Conservation (phyloP, 2,888 invertebrate genomes). For the Sesia bembeciformis region DNA sequence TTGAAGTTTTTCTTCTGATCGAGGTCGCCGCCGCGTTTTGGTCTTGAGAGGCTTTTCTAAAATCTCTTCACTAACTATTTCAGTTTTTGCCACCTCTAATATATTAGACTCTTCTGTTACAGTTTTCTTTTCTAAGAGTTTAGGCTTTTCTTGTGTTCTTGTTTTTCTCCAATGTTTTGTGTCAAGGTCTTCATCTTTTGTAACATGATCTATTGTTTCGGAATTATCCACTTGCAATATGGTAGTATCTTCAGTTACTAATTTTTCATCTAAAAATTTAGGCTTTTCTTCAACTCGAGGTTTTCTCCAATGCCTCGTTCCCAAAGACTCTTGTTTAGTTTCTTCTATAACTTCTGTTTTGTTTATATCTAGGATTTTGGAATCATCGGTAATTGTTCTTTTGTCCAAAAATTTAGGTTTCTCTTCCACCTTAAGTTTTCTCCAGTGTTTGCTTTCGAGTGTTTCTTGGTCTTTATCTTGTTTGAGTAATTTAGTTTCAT, state of each 20-base stretch:
- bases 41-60: constrained; percentile 7
- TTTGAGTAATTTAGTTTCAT: constrained; percentile 5
- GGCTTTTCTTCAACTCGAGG: constrained; percentile 15
- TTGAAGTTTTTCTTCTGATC: constrained; percentile 10
- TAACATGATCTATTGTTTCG: not conserved
- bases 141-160: constrained; percentile 7
- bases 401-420: constrained; percentile 2
- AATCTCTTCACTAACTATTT: constrained; percentile 4
- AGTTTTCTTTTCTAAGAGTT: constrained; percentile 17
- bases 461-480: constrained; percentile 3
- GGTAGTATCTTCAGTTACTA: constrained; percentile 8
- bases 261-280: constrained; percentile 2
- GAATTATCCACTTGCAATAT: constrained; percentile 2
- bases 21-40: constrained; percentile 12
- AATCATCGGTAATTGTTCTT: constrained; percentile 3
- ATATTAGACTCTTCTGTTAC: constrained; percentile 57
- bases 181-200: constrained; percentile 3
- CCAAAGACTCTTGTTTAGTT: constrained; percentile 18
- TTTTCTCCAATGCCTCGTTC: constrained; percentile 36
- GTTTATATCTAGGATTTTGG: constrained; percentile 1
- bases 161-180: constrained; percentile 12
- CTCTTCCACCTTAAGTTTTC: constrained; percentile 4
- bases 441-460: constrained; percentile 9
- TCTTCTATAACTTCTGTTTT: constrained; percentile 7
- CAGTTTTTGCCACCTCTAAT: constrained; percentile 3